Evolutionary conservation across 35 echinoderm and acorn worm genomes (phyloP).

Genomic region (Lytechinus variegatus): DNA sequence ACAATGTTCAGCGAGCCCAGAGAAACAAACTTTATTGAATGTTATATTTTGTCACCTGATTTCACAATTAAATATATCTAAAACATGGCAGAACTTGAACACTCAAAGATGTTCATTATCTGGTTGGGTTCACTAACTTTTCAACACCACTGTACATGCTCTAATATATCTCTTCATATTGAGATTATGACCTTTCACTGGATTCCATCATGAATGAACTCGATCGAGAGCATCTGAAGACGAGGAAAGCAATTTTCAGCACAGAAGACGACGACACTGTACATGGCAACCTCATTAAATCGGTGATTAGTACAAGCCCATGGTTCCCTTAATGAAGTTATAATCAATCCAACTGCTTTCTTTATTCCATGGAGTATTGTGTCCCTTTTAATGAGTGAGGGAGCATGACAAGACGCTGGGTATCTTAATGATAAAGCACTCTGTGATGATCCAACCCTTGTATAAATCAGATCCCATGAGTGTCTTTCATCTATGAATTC

Average conservation of each 20-base stretch:
- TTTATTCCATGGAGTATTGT: neutral
- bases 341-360: conserved; percentile 2
- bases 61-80: too few species aligned
- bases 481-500: neutral
- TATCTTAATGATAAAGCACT: conserved; percentile 12
- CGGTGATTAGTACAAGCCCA: neutral
- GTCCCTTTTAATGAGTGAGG: neutral
- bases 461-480: neutral
- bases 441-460: neutral
- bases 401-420: neutral
- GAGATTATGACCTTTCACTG: neutral
- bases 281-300: neutral
- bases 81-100: too few species aligned
- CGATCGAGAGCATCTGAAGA: neutral
- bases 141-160: too few species aligned
- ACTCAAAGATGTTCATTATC: too few species aligned
- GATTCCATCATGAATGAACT: neutral
- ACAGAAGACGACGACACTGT: neutral
- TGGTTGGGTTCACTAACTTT: too few species aligned
- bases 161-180: neutral
- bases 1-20: too few species aligned
- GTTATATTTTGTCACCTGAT: too few species aligned
- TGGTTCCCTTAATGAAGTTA: conserved; percentile 5
- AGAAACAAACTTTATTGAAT: too few species aligned
- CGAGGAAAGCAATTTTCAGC: neutral